Percentiles rank a stretch among this genome's conserved stretches.
phyloP scores from a whole-genome alignment of 2,888 invertebrate species.

The Anthophora plumipes region DNA sequence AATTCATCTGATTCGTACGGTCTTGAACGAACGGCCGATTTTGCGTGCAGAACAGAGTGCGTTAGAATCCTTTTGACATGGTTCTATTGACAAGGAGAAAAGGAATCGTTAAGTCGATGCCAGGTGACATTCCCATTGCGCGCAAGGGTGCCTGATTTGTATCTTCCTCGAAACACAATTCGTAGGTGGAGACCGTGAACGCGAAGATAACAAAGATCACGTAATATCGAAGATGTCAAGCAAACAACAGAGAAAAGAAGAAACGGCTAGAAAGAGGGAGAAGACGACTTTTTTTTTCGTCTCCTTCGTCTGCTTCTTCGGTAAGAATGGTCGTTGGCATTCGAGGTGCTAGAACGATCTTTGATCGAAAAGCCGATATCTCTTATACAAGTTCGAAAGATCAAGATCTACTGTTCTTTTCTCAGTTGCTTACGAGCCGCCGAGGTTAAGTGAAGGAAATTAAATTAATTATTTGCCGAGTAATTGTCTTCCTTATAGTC shows the following conservation, averaged over 20 bases:
- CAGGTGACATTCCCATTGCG: slow-evolving; percentile 8
- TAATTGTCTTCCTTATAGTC: too few species aligned
- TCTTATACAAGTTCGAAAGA: not conserved
- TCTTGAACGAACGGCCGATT: not conserved
- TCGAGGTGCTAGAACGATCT: slow-evolving; percentile 57
- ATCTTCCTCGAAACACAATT: slow-evolving; percentile 49
- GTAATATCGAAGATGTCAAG: slow-evolving; percentile 57
- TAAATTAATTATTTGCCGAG: too few species aligned
- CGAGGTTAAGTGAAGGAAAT: too few species aligned
- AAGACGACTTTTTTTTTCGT: not conserved
- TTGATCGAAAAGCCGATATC: slow-evolving; percentile 42
- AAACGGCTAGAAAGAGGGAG: not conserved
- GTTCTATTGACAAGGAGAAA: not conserved
- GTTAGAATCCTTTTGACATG: not conserved
- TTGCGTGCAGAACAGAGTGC: too few species aligned
- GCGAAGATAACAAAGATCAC: slow-evolving; percentile 48
- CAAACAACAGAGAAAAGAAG: slow-evolving; percentile 30
- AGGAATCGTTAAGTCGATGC: slow-evolving; percentile 25
- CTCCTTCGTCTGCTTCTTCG: slow-evolving; percentile 20
- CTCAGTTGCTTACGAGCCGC: not conserved
- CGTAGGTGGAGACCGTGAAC: slow-evolving; percentile 53
- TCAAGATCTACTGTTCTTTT: not conserved
- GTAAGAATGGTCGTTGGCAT: slow-evolving; percentile 58
- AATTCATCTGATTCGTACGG: too few species aligned
- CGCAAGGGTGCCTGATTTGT: slow-evolving; percentile 28